Conservation (phyloP, 2,113 vertebrate genomes). For the Gallinago paraguaiae region DNA sequence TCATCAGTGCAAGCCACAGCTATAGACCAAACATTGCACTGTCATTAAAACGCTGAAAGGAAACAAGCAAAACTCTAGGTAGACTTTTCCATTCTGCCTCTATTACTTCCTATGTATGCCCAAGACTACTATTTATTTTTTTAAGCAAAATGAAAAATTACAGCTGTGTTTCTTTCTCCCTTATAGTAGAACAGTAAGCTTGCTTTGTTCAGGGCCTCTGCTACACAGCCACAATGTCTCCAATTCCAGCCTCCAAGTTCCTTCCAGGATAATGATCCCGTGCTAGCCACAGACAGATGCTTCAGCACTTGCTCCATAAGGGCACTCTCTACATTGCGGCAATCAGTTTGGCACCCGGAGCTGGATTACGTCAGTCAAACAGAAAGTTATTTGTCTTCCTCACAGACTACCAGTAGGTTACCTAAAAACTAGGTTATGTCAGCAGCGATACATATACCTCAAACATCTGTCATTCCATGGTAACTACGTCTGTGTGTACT, state of each 20-base stretch:
- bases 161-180: not conserved
- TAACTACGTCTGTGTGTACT: not conserved
- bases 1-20: not conserved
- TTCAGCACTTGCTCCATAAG: not conserved
- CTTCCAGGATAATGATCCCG: accelerated
- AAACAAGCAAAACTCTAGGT: not conserved
- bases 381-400: not conserved
- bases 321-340: not conserved
- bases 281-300: not conserved
- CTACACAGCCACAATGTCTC: not conserved
- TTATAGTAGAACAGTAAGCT: not conserved
- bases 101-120: not conserved
- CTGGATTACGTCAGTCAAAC: not conserved
- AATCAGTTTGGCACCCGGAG: not conserved
- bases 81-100: not conserved
- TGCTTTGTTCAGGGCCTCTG: not conserved
- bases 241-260: not conserved
- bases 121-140: not conserved
- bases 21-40: not conserved
- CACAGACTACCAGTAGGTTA: not conserved
- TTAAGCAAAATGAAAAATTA: not conserved
- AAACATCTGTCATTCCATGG: not conserved
- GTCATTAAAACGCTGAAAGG: not conserved
- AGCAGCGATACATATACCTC: not conserved
- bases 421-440: not conserved